phyloP scores from a whole-genome alignment of 2,888 invertebrate genomes.

The Andrena hattorfiana region DNA sequence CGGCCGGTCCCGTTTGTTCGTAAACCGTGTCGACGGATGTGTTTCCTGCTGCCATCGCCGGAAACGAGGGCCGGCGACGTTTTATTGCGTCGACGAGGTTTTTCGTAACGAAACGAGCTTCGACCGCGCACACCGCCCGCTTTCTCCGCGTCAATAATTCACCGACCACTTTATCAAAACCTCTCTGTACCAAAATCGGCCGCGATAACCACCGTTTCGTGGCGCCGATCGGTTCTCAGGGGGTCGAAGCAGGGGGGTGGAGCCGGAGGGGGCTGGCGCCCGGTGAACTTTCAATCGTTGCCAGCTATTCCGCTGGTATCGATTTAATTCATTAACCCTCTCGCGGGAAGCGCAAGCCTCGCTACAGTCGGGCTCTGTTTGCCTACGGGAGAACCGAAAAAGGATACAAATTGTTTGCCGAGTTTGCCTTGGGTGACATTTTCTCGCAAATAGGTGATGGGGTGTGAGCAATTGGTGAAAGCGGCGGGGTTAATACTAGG shows the following conservation, averaged over 20 bases:
- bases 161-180: constrained; percentile 54
- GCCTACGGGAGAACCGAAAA: background rate
- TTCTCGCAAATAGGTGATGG: no score
- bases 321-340: constrained; percentile 61
- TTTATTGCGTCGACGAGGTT: constrained; percentile 55
- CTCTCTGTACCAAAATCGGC: constrained; percentile 40
- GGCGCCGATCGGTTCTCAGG: constrained; percentile 15
- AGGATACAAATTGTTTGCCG: constrained; percentile 10
- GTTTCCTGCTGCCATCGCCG: constrained; percentile 41
- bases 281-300: constrained; percentile 42
- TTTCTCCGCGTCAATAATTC: constrained; percentile 44
- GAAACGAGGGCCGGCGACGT: constrained; percentile 52
- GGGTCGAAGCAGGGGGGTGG: background rate
- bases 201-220: constrained; percentile 40
- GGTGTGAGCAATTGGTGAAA: no score
- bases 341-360: constrained; percentile 33
- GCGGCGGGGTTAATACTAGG: background rate
- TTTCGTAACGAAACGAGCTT: constrained; percentile 33
- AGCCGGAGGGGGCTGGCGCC: background rate
- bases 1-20: constrained; percentile 39
- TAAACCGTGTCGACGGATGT: constrained; percentile 29
- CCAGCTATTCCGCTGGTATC: constrained; percentile 21
- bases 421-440: background rate
- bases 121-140: constrained; percentile 11
- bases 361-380: background rate